Conservation (phyloP, 92 coral and sea anemone genomes). For the Epizoanthus illoricatus region DNA sequence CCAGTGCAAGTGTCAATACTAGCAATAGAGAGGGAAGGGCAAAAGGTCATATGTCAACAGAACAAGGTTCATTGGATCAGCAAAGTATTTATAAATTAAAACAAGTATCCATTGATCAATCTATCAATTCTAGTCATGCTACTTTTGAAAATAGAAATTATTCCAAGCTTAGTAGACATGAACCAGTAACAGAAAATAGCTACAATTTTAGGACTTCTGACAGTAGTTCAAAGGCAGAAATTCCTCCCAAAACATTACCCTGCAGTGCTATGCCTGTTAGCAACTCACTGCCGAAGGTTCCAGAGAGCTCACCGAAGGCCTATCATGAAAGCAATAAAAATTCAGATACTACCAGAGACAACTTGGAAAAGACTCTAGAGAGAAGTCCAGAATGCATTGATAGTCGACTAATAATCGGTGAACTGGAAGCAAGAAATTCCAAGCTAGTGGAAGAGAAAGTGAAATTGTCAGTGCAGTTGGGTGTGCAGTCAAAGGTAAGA, state of each 20-base stretch:
- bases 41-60: not conserved
- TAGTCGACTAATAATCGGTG: conserved; percentile 58
- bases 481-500: conserved; percentile 79
- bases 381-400: conserved; percentile 69
- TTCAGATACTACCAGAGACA: conserved; percentile 17
- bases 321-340: not conserved
- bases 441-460: conserved; percentile 87
- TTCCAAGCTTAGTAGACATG: not conserved
- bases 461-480: conserved; percentile 77
- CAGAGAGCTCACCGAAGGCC: not conserved
- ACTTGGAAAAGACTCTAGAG: conserved; percentile 53
- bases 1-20: not conserved
- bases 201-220: not conserved
- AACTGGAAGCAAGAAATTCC: conserved; percentile 77
- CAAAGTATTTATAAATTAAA: not conserved
- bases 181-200: not conserved
- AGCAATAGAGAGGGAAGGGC: not conserved
- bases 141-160: not conserved
- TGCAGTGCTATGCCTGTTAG: not conserved
- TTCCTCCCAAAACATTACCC: not conserved
- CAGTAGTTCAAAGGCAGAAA: not conserved
- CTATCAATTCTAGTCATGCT: not conserved
- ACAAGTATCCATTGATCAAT: not conserved
- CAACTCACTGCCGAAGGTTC: not conserved
- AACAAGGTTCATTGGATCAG: not conserved